Base-by-base conservation (phyloP, 1,140 invertebrate genomes). In the Drosophila baimaii region DNA sequence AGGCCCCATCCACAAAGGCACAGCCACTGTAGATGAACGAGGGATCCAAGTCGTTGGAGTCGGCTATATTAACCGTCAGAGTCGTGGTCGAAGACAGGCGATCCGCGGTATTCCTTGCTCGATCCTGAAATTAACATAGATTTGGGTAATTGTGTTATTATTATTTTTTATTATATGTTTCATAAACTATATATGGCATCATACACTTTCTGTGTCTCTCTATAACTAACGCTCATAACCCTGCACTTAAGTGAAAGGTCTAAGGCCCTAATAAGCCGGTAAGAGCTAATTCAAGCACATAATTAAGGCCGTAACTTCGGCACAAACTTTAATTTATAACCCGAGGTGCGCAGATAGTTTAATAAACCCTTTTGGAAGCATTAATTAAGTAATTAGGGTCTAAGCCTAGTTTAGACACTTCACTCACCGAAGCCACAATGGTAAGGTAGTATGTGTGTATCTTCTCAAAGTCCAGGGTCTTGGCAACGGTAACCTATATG, bases 381-480 rank as follows among this genome's bases (percentile, higher is more conserved):
- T 19, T 27, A 63, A 54, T 74, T 56, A 58, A 68, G 68, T 74
- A 61, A 75, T 72, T 44, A 56, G 27, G 65, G 57, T n/a, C 27
- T 51, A 15, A 43, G 35, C 19, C 43, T 23, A 37, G 41, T 44
- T 56, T 10, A 27, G 27, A 44, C 17, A 43, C 35, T 35, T 51
- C n/a, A 96, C 96, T 96, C 93, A 98, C 97, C 92, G 96, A 96
- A 69, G 97, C 97, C 70, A 97, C 94, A 90, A 98, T 95, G 65
- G 96, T 98, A 89, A 98, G 95, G 90, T 97, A 95, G 92, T 97
- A 98, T 78, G 96, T 94, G 90, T 97, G 95, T n/a, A 95, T 96
- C 86, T 95, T 95, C 91, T 98, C 97, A 92, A 96, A 98, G 93
- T 98, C 97, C 79, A 98, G 93, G 27, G 95, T 97, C 77, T 96